Percentiles rank a stretch among this genome's conserved stretches.
These are phyloP conservation scores for Philypnodon macrostomus DNA, from an alignment of 2,797 vertebrate species.

Conservation along the genomic window DNA sequence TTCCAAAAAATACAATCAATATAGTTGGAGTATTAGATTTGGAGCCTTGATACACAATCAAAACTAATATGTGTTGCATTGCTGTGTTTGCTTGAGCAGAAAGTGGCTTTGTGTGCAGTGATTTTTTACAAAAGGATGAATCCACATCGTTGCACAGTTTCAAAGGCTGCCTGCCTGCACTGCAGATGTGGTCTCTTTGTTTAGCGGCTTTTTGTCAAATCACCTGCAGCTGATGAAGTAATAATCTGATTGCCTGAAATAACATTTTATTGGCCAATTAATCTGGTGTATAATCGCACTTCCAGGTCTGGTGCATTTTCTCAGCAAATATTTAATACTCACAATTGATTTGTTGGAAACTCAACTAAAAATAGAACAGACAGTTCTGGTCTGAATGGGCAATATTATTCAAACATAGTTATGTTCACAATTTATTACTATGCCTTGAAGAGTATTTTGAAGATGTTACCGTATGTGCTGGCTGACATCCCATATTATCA, in stretches of 20 bases:
- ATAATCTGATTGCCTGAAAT: neutral
- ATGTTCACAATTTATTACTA: no score
- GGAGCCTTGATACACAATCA: neutral
- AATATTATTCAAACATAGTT: no score
- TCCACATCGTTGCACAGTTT: neutral
- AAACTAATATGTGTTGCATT: slow-evolving; percentile 2
- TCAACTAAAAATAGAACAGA: neutral
- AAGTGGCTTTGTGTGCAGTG: neutral
- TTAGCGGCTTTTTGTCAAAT: neutral
- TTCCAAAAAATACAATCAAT: slow-evolving; percentile 4
- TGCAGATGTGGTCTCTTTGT: slow-evolving; percentile 7
- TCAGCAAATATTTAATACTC: neutral
- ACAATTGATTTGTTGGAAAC: no score
- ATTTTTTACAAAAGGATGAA: neutral
- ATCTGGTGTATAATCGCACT: neutral
- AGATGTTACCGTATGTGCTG: no score
- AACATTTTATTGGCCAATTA: neutral
- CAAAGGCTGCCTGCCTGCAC: neutral
- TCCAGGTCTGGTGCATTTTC: neutral
- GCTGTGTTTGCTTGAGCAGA: slow-evolving; percentile 5
- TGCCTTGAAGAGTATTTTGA: no score
- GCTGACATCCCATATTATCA: no score
- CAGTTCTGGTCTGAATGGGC: no score
- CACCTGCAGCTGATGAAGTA: neutral
- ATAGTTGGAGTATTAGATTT: slow-evolving; percentile 5